These are phyloP conservation scores for Ochlodes sylvanus DNA, from an alignment of 2,888 invertebrate genomes.

Conservation along the genomic window DNA sequence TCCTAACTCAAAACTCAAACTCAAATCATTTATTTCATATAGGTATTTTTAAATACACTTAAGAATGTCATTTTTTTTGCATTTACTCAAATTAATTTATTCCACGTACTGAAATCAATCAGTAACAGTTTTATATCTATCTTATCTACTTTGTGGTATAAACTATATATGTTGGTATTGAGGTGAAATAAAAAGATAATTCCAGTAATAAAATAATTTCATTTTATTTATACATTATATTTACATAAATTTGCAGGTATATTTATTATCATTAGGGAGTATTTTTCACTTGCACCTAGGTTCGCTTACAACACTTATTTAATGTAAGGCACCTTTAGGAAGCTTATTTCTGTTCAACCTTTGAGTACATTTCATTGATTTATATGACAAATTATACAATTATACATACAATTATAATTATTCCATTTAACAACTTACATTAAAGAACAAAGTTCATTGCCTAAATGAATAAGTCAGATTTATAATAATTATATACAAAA, in stretches of 20 bases:
- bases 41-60: too few relatives aligned
- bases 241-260: slow-evolving; percentile 74
- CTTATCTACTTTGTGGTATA: too few relatives aligned
- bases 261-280: slow-evolving; percentile 72
- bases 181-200: slow-evolving; percentile 49
- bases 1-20: too few relatives aligned
- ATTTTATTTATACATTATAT: slow-evolving; percentile 75
- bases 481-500: slow-evolving; percentile 54
- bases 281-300: slow-evolving; percentile 77
- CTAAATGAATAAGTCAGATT: slow-evolving; percentile 34
- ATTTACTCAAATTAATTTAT: too few relatives aligned
- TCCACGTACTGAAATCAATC: too few relatives aligned
- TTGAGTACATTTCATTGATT: slow-evolving; percentile 43
- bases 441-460: slow-evolving; percentile 29
- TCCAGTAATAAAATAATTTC: slow-evolving; percentile 82
- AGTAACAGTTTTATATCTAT: too few relatives aligned
- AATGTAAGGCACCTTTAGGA: slow-evolving; percentile 78
- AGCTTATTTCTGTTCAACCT: slow-evolving; percentile 59
- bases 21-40: too few relatives aligned
- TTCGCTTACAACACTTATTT: slow-evolving; percentile 52
- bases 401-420: slow-evolving; percentile 29
- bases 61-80: too few relatives aligned
- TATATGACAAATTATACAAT: slow-evolving; percentile 32
- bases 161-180: neutral
- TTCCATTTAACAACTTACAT: slow-evolving; percentile 31